These are phyloP conservation scores for human DNA, from an alignment of 2,113 vertebrate genomes.

Conservation along the genomic window GRCh38 chr6:133396501-133397000, in stretches of 20 bases:
- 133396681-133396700: neutral
- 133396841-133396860: neutral
- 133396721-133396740: neutral
- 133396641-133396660: neutral
- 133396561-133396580: neutral
- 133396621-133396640: neutral
- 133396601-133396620: neutral
- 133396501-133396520: neutral
- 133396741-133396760: rapidly evolving
- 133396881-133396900: neutral
- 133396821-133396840: neutral
- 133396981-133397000: neutral
- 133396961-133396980: neutral
- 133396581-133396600: neutral
- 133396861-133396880: neutral
- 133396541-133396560: neutral
- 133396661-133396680: neutral
- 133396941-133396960: neutral
- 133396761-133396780: neutral
- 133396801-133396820: neutral
- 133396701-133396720: no score
- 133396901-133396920: neutral
- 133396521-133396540: neutral
- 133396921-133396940: neutral
- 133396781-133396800: neutral